Percentiles rank a stretch among this genome's conserved stretches.
Conservation (phyloP, 2,888 invertebrate species). For the Scotopteryx bipunctaria region DNA sequence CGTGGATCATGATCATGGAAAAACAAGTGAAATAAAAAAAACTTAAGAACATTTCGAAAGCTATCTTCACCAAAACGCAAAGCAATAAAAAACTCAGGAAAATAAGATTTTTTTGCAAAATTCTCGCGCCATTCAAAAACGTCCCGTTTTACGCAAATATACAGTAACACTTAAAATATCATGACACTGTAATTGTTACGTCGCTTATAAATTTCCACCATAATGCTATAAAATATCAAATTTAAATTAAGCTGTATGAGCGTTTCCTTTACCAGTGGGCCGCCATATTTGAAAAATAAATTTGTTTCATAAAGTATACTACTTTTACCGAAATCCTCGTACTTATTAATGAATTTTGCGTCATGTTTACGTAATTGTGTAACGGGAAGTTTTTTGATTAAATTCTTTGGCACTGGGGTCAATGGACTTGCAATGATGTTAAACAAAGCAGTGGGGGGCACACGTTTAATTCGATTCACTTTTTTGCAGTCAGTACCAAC, state of each 20-base stretch:
- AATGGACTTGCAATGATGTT: constrained; percentile 44
- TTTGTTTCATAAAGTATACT: constrained; percentile 20
- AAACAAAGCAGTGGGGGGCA: constrained; percentile 39
- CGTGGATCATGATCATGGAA: no score
- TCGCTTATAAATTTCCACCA: constrained; percentile 45
- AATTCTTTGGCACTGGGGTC: constrained; percentile 47
- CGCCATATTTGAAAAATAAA: constrained; percentile 30
- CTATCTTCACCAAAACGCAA: not conserved
- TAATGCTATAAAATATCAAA: constrained; percentile 51
- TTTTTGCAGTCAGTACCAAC: constrained; percentile 7
- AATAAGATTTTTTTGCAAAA: constrained; percentile 19
- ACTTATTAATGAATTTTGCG: constrained; percentile 54
- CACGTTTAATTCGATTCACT: constrained; percentile 18
- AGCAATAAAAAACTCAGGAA: constrained; percentile 25
- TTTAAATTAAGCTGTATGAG: constrained; percentile 60
- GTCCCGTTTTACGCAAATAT: constrained; percentile 35
- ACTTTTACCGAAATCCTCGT: constrained; percentile 22
- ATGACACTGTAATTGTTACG: constrained; percentile 28
- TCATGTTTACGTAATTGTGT: constrained; percentile 49
- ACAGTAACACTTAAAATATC: constrained; percentile 23
- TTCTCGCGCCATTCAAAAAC: constrained; percentile 34
- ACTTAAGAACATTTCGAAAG: constrained; percentile 1
- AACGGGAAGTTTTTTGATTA: constrained; percentile 54
- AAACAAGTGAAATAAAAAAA: not conserved
- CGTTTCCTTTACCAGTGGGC: constrained; percentile 40